A percentile compares a stretch with the other conserved stretches of the same genome.
These are phyloP conservation scores for Myopa testacea DNA, from an alignment of 2,888 invertebrate species.

Conservation along the genomic window DNA sequence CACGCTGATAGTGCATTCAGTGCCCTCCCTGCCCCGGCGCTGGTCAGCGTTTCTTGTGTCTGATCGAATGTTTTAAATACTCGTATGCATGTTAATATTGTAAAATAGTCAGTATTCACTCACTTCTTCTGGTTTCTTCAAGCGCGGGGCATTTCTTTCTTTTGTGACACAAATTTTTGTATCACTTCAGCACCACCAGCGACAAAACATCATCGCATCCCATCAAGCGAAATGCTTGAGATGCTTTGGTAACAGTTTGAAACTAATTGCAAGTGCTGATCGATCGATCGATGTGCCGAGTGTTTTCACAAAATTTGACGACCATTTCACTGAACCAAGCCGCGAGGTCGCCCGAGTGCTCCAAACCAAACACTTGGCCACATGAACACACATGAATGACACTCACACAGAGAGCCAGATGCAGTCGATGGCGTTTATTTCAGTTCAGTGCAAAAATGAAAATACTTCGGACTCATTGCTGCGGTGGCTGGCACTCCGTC, in stretches of 20 bases:
- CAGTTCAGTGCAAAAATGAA: conserved; percentile 26
- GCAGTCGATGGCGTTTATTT: conserved; percentile 34
- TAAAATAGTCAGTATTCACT: too few species aligned
- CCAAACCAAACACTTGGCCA: conserved; percentile 19
- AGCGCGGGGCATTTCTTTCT: too few species aligned
- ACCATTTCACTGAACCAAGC: not conserved
- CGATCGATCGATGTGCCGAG: conserved; percentile 50
- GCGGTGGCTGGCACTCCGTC: not conserved
- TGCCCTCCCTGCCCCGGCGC: not conserved
- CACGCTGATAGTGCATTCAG: not conserved
- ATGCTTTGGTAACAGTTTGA: conserved; percentile 2
- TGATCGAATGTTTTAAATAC: not conserved
- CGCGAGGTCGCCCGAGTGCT: not conserved
- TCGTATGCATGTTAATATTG: not conserved
- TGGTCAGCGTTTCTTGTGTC: not conserved
- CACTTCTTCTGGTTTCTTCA: too few species aligned
- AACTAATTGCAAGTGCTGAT: conserved; percentile 43
- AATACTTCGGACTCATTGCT: conserved; percentile 19
- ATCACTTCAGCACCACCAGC: too few species aligned
- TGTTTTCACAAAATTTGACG: not conserved
- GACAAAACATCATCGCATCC: not conserved
- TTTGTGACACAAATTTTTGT: too few species aligned
- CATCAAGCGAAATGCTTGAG: conserved; percentile 14
- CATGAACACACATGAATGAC: not conserved
- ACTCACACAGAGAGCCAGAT: conserved; percentile 4